Base-by-base conservation (phyloP, 2,113 vertebrate species). In the Xyrauchen texanus region DNA sequence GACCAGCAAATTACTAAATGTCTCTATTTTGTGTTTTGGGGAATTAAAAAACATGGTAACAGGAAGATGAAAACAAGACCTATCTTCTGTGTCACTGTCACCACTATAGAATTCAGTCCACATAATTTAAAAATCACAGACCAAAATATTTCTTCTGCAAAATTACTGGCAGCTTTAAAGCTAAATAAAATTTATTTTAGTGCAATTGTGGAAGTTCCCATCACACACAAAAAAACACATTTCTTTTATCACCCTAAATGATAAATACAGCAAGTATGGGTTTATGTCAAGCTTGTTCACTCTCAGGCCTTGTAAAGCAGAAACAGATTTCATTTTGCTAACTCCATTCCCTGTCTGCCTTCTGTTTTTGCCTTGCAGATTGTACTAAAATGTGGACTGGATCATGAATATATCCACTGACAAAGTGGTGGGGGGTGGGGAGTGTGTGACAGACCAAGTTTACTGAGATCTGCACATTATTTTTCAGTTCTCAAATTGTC, bases 251-350 rank as follows among this genome's bases (percentile, higher is more conserved):
- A 46, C 15, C 51, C 44, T 15, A 42, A 21, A 65, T 45, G 49
- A 13, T 21, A 44, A 0, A 8, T 13, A 45, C n/a, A 55, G 63
- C 62, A 21, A 42, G 53, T 51, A 11, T n/a, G 70, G 55, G 57
- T 66, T 77, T 75, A 70, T 68, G 62, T 68, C 75, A 73, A 81
- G 80, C 82, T 84, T 68, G 78, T 49, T 69, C 53, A 77, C 55
- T 73, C 92, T 92, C 88, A 91, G 88, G 89, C 86, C 92, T 90
- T 91, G 92, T 91, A 93, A 91, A 92, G 93, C 92, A 93, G 92
- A 93, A 92, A 92, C 91, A 91, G 91, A 93, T 93, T 94, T 94
- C 92, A 92, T 93, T 92, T 92, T 86, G 91, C 92, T 89, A 92
- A 78, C 80, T 81, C 73, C 91, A 91, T 93, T 91, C 89, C 91